Percentiles rank a stretch among this genome's conserved stretches.
These are phyloP conservation scores for Vulpes ferrilata DNA, from an alignment of 2,113 vertebrate species.

Conservation along the genomic window DNA sequence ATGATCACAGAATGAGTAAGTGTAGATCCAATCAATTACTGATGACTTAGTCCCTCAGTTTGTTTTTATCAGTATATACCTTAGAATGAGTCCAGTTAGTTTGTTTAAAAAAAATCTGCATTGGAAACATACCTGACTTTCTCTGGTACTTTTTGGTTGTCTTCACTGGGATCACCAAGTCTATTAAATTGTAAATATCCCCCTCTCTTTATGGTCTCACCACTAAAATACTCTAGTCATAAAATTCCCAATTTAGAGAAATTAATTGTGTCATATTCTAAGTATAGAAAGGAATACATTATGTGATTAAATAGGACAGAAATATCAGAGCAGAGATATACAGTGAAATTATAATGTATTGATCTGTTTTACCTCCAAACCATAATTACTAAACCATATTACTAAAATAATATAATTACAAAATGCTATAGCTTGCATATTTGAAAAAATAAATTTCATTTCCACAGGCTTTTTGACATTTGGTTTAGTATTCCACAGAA, in stretches of 20 bases:
- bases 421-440: background rate
- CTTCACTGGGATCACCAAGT: conserved; percentile 61
- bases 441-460: background rate
- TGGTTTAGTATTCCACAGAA: background rate
- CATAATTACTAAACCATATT: background rate
- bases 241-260: background rate
- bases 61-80: background rate
- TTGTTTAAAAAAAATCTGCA: background rate
- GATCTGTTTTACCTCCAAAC: background rate
- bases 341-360: conserved; percentile 17
- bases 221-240: background rate
- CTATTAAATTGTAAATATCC: conserved; percentile 32
- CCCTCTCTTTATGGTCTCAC: background rate
- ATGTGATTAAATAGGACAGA: conserved; percentile 48
- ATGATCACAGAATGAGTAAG: background rate
- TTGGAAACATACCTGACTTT: background rate
- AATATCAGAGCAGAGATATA: background rate
- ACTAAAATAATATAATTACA: background rate
- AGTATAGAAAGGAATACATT: background rate
- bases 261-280: background rate
- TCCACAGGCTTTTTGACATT: background rate
- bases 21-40: background rate
- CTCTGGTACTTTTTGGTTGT: conserved; percentile 1
- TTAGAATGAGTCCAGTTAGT: background rate
- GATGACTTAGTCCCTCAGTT: background rate